These are phyloP conservation scores for Xestia sexstrigata DNA, from an alignment of 2,888 invertebrate genomes.

Conservation along the genomic window DNA sequence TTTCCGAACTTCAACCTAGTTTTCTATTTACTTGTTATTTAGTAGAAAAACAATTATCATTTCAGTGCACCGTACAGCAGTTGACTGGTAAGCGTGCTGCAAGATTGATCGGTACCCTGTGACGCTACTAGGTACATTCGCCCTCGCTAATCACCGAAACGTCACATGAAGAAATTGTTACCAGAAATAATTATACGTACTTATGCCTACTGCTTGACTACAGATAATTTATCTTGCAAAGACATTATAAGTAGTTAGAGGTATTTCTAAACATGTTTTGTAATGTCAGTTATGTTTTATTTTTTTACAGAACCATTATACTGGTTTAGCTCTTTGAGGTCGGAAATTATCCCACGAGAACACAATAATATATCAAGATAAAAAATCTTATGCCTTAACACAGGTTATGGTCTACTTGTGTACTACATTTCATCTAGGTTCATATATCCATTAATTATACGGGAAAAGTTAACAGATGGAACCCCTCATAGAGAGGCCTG, in stretches of 20 bases:
- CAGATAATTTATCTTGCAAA: not conserved
- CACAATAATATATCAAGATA: not conserved
- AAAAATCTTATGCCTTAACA: not conserved
- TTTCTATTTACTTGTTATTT: slow-evolving; percentile 29
- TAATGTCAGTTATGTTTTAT: not conserved
- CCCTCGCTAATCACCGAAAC: slow-evolving; percentile 43
- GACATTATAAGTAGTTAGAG: not conserved
- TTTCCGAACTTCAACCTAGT: slow-evolving; percentile 1
- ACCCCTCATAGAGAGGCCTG: not conserved
- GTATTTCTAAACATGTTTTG: not conserved
- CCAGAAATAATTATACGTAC: slow-evolving; percentile 16
- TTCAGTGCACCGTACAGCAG: slow-evolving; percentile 45
- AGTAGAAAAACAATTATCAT: slow-evolving; percentile 59
- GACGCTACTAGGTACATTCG: slow-evolving; percentile 33
- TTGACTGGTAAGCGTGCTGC: slow-evolving; percentile 54
- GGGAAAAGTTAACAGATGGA: not conserved
- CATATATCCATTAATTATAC: not conserved
- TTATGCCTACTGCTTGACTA: slow-evolving; percentile 5
- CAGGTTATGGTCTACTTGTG: not conserved
- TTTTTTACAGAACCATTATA: not conserved
- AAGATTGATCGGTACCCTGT: slow-evolving; percentile 55
- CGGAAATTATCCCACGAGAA: not conserved
- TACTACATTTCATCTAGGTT: not conserved
- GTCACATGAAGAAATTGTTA: slow-evolving; percentile 41
- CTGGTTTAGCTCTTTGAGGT: not conserved